Percentiles rank a stretch among this genome's conserved stretches.
Conservation (phyloP, 2,113 vertebrate genomes). For the Tyto alba region DNA sequence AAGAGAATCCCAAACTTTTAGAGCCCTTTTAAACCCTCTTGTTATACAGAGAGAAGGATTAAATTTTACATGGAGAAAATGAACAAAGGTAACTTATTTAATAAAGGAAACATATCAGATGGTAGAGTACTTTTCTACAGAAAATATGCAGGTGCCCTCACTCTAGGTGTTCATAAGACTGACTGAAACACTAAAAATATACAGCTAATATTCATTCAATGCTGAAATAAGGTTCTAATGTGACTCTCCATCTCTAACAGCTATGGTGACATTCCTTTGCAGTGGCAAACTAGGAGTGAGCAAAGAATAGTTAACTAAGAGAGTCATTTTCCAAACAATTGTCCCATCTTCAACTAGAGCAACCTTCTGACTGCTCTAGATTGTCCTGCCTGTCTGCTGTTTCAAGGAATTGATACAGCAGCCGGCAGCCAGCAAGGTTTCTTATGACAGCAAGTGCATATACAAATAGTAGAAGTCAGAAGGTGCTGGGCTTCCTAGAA, state of each 20-base stretch:
- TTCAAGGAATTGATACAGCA: slow-evolving; percentile 4
- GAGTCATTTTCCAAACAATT: not conserved
- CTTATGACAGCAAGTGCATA: not conserved
- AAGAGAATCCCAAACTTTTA: not conserved
- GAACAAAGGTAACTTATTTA: not conserved
- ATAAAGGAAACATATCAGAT: not conserved
- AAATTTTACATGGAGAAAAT: not conserved
- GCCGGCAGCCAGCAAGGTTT: not conserved
- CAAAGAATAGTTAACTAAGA: not conserved
- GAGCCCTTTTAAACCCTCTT: not conserved
- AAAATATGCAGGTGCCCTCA: not conserved
- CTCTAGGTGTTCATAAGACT: not conserved
- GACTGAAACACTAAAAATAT: not conserved
- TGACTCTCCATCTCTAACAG: not conserved
- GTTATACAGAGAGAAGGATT: not conserved
- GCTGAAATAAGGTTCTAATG: not conserved
- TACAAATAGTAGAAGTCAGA: not conserved
- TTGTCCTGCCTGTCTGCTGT: not conserved
- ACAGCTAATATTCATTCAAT: not conserved
- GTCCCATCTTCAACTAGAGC: not conserved
- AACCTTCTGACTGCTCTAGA: not conserved
- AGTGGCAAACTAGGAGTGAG: not conserved
- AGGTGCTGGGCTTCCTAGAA: not conserved
- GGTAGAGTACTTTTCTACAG: not conserved
- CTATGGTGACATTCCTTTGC: not conserved